Base-by-base conservation (phyloP, 2,113 vertebrate species). In the Podarcis raffonei region DNA sequence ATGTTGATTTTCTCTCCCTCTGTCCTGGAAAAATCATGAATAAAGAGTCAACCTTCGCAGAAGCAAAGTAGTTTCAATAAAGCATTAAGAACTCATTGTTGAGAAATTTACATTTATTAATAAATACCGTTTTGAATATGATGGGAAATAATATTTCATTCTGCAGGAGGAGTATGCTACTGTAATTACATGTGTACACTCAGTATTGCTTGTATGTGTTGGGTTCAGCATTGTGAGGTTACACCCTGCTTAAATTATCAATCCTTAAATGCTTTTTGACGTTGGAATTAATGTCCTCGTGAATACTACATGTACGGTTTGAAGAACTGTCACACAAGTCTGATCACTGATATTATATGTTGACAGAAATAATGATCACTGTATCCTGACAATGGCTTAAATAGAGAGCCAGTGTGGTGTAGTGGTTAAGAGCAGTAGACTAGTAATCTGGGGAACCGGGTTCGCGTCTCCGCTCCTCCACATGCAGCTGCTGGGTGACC, bases 261-360 rank as follows among this genome's bases (percentile, higher is more conserved):
- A 69, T 85, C 88, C 1, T 75, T 57, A 85, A 77, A 68, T 80
- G 84, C 78, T 91, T 91, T 87, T 91, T 35, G 1, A 81, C 90
- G 71, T 87, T 87, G 85, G 77, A 89, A 87, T 85, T 71, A 39
- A 69, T 89, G 78, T 81, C 23, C 79, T 92, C 35, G 62, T 83
- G 74, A 92, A 88, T 81, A 90, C 83, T 78, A 30, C 84, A 84
- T 12, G 53, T 83, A 20, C 86, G 68, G 37, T 78, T 83, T 83
- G 68, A 93, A 89, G 89, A 91, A 79, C 53, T 18, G 2, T 72
- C n/a, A 88, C 59, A 27, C 84, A 94, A 86, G 77, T 87, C 82
- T 85, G 35, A 87, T 91, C 68, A 37, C 83, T 79, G 74, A 68
- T 80, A 84, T 84, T 91, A 90, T 78, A 83, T 0, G 11, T 90